phyloP scores from a whole-genome alignment of 1,140 invertebrate genomes.

The Apis florea region DNA sequence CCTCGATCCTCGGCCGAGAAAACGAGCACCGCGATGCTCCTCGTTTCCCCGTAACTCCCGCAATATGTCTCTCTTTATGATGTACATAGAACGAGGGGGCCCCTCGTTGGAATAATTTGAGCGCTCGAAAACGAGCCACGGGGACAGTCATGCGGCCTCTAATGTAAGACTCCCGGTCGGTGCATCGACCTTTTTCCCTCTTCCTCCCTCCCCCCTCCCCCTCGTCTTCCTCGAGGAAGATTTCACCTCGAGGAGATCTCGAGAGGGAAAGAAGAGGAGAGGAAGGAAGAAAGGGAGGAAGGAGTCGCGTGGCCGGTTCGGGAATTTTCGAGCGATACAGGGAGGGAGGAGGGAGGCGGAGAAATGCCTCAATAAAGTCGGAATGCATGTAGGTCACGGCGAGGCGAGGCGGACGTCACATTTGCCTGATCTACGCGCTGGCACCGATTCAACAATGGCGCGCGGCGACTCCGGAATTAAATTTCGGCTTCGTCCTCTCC shows the following conservation, averaged over 20 bases:
- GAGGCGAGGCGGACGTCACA: conserved; percentile 37
- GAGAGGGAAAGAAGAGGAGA: too few relatives aligned
- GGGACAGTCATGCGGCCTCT: not conserved
- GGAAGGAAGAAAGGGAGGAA: not conserved
- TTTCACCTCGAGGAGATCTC: not conserved
- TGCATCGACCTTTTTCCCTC: conserved; percentile 28
- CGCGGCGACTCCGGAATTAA: conserved; percentile 53
- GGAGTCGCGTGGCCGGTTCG: conserved; percentile 2
- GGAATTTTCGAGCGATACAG: not conserved
- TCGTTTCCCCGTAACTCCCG: conserved; percentile 15
- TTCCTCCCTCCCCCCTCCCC: too few relatives aligned
- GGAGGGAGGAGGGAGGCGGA: not conserved
- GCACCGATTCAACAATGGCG: conserved; percentile 63
- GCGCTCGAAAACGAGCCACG: not conserved
- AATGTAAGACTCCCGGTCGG: not conserved
- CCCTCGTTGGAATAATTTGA: conserved; percentile 8
- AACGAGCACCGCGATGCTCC: not conserved
- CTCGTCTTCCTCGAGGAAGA: not conserved
- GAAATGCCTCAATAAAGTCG: conserved; percentile 63
- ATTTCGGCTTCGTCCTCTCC: conserved; percentile 63
- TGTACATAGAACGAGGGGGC: not conserved
- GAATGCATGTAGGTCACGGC: conserved; percentile 66
- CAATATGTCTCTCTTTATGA: conserved; percentile 35
- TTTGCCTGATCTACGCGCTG: conserved; percentile 61
- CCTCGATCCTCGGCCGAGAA: not conserved